Percentiles rank a stretch among this genome's conserved stretches.
phyloP scores from a whole-genome alignment of 1,140 invertebrate species.

The Zaprionus tsacasi region DNA sequence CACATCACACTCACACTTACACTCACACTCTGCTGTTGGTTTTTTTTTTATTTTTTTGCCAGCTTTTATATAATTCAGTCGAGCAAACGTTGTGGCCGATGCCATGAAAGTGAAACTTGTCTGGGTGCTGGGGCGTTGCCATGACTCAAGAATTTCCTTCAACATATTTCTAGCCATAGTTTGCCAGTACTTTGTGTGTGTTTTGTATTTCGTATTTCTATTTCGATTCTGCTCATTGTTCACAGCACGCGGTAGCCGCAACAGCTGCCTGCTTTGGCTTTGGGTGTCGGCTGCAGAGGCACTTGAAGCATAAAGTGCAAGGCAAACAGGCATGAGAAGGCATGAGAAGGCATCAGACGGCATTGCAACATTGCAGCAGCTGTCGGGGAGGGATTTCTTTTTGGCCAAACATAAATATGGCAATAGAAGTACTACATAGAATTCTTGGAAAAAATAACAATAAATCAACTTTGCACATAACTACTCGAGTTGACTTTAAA shows the following conservation, averaged over 20 bases:
- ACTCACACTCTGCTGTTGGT: slow-evolving; percentile 11
- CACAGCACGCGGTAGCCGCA: slow-evolving; percentile 29
- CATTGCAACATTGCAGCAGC: slow-evolving; percentile 10
- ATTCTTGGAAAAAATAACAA: neutral
- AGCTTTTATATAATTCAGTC: slow-evolving; percentile 72
- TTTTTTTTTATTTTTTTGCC: slow-evolving; percentile 58
- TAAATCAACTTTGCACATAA: neutral
- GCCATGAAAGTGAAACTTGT: slow-evolving; percentile 65
- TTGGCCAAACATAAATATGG: neutral
- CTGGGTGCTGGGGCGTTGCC: slow-evolving; percentile 68
- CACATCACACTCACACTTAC: slow-evolving; percentile 27
- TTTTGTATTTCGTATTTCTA: slow-evolving; percentile 33
- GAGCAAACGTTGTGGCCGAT: slow-evolving; percentile 53
- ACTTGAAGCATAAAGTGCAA: slow-evolving; percentile 27
- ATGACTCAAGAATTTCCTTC: slow-evolving; percentile 74
- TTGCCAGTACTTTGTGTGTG: slow-evolving; percentile 10
- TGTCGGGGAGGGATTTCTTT: slow-evolving; percentile 17
- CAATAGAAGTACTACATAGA: neutral
- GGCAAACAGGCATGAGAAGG: slow-evolving; percentile 25
- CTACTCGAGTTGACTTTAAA: neutral
- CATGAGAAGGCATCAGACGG: slow-evolving; percentile 14
- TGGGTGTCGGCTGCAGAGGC: slow-evolving; percentile 10
- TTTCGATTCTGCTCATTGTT: slow-evolving; percentile 42
- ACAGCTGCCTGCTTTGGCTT: neutral
- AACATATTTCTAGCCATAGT: slow-evolving; percentile 33